Evolutionary conservation across 1,140 invertebrate genomes (phyloP), one percentile per base, ranked within the genome.

Genomic region (Holcopasites calliopsidis): DNA sequence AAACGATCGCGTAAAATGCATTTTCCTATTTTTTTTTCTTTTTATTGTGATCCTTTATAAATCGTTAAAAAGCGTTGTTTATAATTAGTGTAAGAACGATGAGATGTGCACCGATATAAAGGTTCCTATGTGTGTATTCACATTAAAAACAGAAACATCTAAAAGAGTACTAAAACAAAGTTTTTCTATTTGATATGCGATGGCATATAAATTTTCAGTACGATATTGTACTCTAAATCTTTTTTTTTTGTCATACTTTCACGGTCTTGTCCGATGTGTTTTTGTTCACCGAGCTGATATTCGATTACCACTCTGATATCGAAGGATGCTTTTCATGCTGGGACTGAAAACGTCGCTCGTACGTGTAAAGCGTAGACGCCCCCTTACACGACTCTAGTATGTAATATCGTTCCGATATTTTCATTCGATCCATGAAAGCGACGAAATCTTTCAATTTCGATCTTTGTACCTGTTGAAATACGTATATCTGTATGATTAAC

Each of bases 51-150:
- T 57, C 38, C 6, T 72, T 72, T 40, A 42, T n/a, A 6, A 66
- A 31, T n/a, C 18, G 16, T 70, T 55, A 13, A 7, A 6, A 40
- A 40, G 13, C 13, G 13, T 40, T 40, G 38, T 7, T 13, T 7
- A 40, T 40, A 26, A 35, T 44, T 65, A 55, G 16, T 16, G 21
- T 65, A 65, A 73, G 28, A 42, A 26, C 8, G 16, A 35, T 23
- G 47, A 65, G 55, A 55, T 44, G 50, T 66, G 57, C 44, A 66
- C 62, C 54, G 40, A 65, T 38, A 35, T 38, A 66, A 68, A 57
- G 65, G 73, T 75, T 75, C 73, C 73, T 75, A 75, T n/a, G 54
- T 50, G 64, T 50, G 65, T 75, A 60, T 58, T 50, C 40, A 57
- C 57, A 57, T 2, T 42, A 23, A 49, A 58, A 49, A 33, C 11